Conservation (phyloP, 2,113 vertebrate genomes). For the Crotalus tigris region DNA sequence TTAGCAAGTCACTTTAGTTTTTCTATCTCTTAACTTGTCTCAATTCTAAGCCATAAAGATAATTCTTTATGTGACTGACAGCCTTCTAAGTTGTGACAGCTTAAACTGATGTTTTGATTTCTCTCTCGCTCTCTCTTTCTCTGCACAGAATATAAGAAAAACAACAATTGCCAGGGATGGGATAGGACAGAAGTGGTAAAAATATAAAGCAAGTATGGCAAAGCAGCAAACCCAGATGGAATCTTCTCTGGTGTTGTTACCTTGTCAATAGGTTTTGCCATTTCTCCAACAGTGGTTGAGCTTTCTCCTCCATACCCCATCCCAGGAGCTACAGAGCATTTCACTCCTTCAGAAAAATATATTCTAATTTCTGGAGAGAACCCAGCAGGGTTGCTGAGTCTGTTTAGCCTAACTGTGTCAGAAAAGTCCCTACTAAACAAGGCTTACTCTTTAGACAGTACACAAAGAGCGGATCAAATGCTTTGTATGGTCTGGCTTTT, state of each 20-base stretch:
- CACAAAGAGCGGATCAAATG: background rate
- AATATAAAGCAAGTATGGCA: conserved; percentile 58
- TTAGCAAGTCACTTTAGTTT: conserved; percentile 72
- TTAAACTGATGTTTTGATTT: conserved; percentile 75
- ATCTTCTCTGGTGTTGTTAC: conserved; percentile 40
- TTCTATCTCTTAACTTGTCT: conserved; percentile 61
- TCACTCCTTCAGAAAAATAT: conserved; percentile 13
- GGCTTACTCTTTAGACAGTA: conserved; percentile 27
- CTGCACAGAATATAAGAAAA: conserved; percentile 69
- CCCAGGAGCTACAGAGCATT: background rate
- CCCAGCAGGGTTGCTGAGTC: background rate
- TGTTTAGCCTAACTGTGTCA: conserved; percentile 9
- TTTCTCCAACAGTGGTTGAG: conserved; percentile 23
- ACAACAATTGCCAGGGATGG: conserved; percentile 66
- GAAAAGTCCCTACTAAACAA: conserved; percentile 20
- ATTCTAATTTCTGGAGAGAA: background rate
- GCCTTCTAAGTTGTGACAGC: conserved; percentile 69
- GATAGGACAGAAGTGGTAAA: conserved; percentile 60
- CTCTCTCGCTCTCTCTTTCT: conserved; percentile 8
- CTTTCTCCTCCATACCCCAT: background rate
- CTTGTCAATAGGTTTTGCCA: conserved; percentile 56
- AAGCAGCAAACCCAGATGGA: conserved; percentile 60
- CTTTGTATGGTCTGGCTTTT: conserved; percentile 30
- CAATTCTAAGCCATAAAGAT: conserved; percentile 64
- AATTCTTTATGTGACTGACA: conserved; percentile 71